Percentiles rank a stretch among this genome's conserved stretches.
Conservation (phyloP, 2,888 invertebrate genomes). For the Stenodema calcarata region DNA sequence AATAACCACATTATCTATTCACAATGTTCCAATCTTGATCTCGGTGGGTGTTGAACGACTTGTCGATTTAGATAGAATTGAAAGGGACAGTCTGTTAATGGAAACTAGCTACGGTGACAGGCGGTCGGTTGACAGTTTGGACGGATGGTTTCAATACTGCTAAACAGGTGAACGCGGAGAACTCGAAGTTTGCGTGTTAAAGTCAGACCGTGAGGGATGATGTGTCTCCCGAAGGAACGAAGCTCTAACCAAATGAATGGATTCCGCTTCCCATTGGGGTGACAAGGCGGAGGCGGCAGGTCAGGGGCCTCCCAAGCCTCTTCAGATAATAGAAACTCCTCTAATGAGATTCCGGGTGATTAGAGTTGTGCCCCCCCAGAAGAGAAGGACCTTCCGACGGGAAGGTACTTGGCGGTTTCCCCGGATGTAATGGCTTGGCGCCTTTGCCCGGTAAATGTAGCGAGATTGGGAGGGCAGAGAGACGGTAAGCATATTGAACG, state of each 20-base stretch:
- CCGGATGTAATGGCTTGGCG: neutral
- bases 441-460: neutral
- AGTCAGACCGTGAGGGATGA: neutral
- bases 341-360: slow-evolving; percentile 41
- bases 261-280: neutral
- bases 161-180: neutral
- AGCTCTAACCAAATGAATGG: neutral
- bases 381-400: neutral
- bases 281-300: neutral
- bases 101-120: neutral
- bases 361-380: neutral
- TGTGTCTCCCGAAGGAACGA: neutral
- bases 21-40: too few species aligned
- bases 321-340: slow-evolving; percentile 33
- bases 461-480: neutral
- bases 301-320: neutral
- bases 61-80: neutral
- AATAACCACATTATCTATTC: too few species aligned
- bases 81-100: neutral
- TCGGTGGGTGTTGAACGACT: too few species aligned
- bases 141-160: neutral
- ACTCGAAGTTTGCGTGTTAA: neutral
- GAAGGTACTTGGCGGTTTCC: slow-evolving; percentile 3
- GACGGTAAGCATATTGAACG: slow-evolving; percentile 8
- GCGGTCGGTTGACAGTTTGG: neutral